These are phyloP conservation scores for Denticeps clupeoides DNA, from an alignment of 2,797 vertebrate genomes.

Conservation along the genomic window DNA sequence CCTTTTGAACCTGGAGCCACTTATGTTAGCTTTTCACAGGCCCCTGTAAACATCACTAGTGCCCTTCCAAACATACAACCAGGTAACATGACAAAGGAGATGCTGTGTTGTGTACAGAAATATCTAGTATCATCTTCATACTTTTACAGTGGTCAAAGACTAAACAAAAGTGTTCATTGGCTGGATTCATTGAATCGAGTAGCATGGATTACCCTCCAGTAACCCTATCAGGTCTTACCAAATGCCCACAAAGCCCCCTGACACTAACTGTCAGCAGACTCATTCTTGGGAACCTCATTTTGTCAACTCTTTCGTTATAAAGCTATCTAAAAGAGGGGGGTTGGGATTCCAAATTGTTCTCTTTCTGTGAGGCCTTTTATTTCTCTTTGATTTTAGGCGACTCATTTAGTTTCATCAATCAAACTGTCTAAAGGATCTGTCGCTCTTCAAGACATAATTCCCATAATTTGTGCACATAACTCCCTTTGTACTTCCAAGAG, in stretches of 20 bases:
- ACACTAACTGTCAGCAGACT: slow-evolving; percentile 70
- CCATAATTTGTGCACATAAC: slow-evolving; percentile 54
- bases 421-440: slow-evolving; percentile 48
- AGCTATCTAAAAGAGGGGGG: slow-evolving; percentile 50
- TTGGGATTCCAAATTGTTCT: slow-evolving; percentile 55
- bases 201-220: slow-evolving; percentile 68
- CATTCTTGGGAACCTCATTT: slow-evolving; percentile 70
- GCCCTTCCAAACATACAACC: slow-evolving; percentile 55
- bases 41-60: slow-evolving; percentile 64
- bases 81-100: slow-evolving; percentile 68
- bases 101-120: slow-evolving; percentile 58
- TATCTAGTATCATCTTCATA: slow-evolving; percentile 66
- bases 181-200: slow-evolving; percentile 66
- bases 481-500: slow-evolving; percentile 51
- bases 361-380: slow-evolving; percentile 56
- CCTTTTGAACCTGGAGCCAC: slow-evolving; percentile 59
- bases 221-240: slow-evolving; percentile 71
- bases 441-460: slow-evolving; percentile 54
- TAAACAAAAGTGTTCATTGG: slow-evolving; percentile 69
- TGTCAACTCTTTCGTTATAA: slow-evolving; percentile 55
- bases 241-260: slow-evolving; percentile 72
- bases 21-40: slow-evolving; percentile 46
- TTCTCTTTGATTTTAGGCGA: slow-evolving; percentile 62
- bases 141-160: slow-evolving; percentile 61
- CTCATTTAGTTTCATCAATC: slow-evolving; percentile 63